Conservation (phyloP, 2,113 vertebrate species). For the Myodes glareolus region DNA sequence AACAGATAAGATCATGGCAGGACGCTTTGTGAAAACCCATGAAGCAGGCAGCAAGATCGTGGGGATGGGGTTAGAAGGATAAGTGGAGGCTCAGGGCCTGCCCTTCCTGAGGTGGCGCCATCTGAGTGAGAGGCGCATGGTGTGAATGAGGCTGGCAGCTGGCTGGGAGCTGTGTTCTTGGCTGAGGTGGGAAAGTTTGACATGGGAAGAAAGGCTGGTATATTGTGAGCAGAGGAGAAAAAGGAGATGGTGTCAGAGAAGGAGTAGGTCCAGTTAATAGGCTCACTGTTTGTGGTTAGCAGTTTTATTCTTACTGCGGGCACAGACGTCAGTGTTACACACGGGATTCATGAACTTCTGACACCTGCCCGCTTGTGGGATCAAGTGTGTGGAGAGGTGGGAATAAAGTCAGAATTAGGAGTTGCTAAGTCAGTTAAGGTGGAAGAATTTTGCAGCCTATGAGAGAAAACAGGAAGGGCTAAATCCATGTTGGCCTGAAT, state of each 20-base stretch:
- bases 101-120: neutral
- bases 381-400: neutral
- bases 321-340: neutral
- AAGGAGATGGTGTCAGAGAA: neutral
- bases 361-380: neutral
- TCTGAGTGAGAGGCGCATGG: neutral
- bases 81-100: neutral
- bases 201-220: neutral
- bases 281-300: neutral
- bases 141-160: neutral
- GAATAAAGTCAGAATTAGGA: neutral
- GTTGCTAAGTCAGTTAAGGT: neutral
- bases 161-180: neutral
- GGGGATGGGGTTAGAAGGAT: fast-evolving
- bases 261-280: neutral
- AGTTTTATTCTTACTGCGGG: neutral
- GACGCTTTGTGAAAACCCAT: neutral
- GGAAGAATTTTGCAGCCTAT: neutral
- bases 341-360: neutral
- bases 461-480: neutral
- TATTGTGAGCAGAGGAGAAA: neutral
- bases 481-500: neutral
- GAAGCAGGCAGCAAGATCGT: neutral
- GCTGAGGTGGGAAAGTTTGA: neutral
- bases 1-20: neutral